A percentile compares a stretch with the other conserved stretches of the same genome.
Evolutionary conservation across 2,113 vertebrate species (phyloP).

Genomic region (Trichomycterus rosablanca): DNA sequence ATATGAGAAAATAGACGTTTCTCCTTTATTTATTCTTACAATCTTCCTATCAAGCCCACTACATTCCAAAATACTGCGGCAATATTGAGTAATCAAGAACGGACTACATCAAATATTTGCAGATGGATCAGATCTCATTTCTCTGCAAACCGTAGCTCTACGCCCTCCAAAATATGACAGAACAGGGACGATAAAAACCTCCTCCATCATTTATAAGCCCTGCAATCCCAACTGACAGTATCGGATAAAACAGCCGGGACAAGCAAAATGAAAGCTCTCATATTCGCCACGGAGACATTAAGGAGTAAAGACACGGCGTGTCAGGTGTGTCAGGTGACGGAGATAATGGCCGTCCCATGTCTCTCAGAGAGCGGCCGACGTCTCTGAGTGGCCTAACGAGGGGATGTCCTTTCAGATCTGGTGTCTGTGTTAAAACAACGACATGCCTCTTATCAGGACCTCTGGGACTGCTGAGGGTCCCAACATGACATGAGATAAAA

Average conservation of each 20-base stretch:
- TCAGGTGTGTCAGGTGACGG: constrained; percentile 49
- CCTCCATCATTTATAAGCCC: constrained; percentile 58
- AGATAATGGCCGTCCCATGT: constrained; percentile 50
- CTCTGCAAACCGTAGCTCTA: constrained; percentile 7
- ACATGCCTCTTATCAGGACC: constrained; percentile 35
- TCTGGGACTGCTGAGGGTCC: constrained; percentile 26
- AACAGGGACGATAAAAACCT: constrained; percentile 35
- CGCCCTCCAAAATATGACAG: constrained; percentile 22
- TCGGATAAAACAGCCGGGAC: constrained; percentile 56
- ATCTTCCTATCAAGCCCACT: background rate
- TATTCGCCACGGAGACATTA: constrained; percentile 56
- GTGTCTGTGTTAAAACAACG: constrained; percentile 36
- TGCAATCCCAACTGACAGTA: constrained; percentile 15
- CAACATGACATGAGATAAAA: constrained; percentile 43
- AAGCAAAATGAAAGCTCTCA: constrained; percentile 54
- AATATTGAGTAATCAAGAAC: constrained; percentile 14
- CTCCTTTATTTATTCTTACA: no score
- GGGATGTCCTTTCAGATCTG: constrained; percentile 44
- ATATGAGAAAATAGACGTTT: background rate
- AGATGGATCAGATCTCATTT: constrained; percentile 31
- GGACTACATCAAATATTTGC: constrained; percentile 28
- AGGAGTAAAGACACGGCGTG: constrained; percentile 40
- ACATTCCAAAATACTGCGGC: background rate
- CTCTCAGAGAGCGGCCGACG: constrained; percentile 27
- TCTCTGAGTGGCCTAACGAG: constrained; percentile 41